phyloP scores from a whole-genome alignment of 1,140 invertebrate species.

The Drosophila subpulchrella region DNA sequence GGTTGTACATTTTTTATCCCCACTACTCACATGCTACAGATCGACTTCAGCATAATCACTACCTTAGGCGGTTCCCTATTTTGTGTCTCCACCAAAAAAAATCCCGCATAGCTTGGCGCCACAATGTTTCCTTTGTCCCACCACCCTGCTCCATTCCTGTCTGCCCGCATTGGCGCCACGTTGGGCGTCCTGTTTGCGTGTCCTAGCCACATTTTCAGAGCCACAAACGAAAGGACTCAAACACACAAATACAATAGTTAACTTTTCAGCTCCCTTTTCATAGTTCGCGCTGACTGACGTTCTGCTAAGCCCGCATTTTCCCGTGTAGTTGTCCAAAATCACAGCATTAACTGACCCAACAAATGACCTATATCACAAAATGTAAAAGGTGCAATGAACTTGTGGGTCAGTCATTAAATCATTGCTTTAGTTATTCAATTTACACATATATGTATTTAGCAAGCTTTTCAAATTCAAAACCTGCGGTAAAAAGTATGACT shows the following conservation, averaged over 20 bases:
- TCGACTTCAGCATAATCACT: slow-evolving; percentile 3
- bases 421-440: slow-evolving; percentile 4
- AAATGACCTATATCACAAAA: slow-evolving; percentile 7
- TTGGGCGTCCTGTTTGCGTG: slow-evolving; percentile 65
- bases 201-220: slow-evolving; percentile 67
- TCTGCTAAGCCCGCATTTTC: slow-evolving; percentile 9
- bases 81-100: slow-evolving; percentile 9
- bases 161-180: slow-evolving; percentile 71
- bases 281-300: slow-evolving; percentile 1
- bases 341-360: slow-evolving; percentile 36
- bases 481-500: slow-evolving; percentile 16
- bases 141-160: slow-evolving; percentile 25
- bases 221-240: slow-evolving; percentile 14
- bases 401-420: neutral
- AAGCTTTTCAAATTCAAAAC: neutral
- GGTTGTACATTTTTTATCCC: neutral
- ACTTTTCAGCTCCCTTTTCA: slow-evolving; percentile 43
- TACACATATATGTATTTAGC: neutral
- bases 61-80: slow-evolving; percentile 1
- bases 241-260: slow-evolving; percentile 9
- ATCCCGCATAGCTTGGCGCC: slow-evolving; percentile 54
- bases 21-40: neutral
- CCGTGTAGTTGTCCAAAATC: slow-evolving; percentile 11
- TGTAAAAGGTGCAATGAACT: slow-evolving; percentile 21
- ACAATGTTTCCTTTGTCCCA: slow-evolving; percentile 42